A percentile compares a stretch with the other conserved stretches of the same genome.
phyloP scores from a whole-genome alignment of 1,140 invertebrate genomes.

The Drosophila albomicans region DNA sequence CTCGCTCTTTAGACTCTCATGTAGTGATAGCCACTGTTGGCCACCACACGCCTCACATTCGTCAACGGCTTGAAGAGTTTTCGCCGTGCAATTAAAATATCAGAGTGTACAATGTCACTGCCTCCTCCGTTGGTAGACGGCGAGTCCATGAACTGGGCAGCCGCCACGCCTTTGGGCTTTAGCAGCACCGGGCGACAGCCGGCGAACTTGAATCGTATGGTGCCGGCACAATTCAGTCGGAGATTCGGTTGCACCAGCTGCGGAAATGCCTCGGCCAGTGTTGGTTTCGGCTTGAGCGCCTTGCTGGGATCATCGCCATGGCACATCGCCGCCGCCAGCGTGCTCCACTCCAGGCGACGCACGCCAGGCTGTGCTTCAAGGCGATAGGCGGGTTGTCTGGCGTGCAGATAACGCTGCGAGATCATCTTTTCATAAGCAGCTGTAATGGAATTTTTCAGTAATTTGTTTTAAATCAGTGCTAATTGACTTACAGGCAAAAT shows the following conservation, averaged over 20 bases:
- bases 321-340: conserved; percentile 81
- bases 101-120: conserved; percentile 51
- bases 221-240: conserved; percentile 68
- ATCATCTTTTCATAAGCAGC: conserved; percentile 56
- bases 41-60: conserved; percentile 56
- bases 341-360: conserved; percentile 78
- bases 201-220: conserved; percentile 80
- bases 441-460: background rate
- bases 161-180: conserved; percentile 57
- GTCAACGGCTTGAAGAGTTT: conserved; percentile 79
- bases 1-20: conserved; percentile 53
- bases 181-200: conserved; percentile 75
- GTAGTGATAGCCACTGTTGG: conserved; percentile 62
- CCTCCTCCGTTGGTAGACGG: conserved; percentile 41
- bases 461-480: too few species aligned
- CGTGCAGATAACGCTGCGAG: conserved; percentile 32
- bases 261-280: conserved; percentile 65
- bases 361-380: conserved; percentile 68
- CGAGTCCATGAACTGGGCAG: conserved; percentile 36
- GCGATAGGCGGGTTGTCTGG: conserved; percentile 49
- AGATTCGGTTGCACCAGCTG: conserved; percentile 70
- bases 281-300: conserved; percentile 73
- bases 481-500: conserved; percentile 61
- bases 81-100: conserved; percentile 75
- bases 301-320: conserved; percentile 80